Percentiles rank a stretch among this genome's conserved stretches.
These are phyloP conservation scores for Cryptocheilus praepositus DNA, from an alignment of 2,888 invertebrate species.

Conservation along the genomic window DNA sequence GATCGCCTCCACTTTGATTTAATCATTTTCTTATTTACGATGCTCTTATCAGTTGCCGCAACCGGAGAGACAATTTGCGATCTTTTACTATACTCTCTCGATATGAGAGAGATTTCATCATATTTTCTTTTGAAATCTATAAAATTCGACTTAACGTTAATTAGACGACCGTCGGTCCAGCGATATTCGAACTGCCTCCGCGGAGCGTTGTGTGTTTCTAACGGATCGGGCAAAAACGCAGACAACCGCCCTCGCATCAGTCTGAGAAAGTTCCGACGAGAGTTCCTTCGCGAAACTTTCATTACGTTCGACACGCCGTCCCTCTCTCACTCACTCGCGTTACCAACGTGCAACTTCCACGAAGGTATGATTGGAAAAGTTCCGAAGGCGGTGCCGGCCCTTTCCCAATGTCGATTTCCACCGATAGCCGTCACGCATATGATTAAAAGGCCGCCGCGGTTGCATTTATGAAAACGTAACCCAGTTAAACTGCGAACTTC, in stretches of 20 bases:
- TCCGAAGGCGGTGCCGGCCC: constrained; percentile 39
- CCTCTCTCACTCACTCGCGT: constrained; percentile 15
- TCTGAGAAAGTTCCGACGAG: constrained; percentile 46
- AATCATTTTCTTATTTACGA: too few species aligned
- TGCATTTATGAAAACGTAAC: too few species aligned
- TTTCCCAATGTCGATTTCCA: constrained; percentile 46
- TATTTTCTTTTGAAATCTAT: too few species aligned
- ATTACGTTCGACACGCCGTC: constrained; percentile 52
- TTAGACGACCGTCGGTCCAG: too few species aligned
- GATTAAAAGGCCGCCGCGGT: constrained; percentile 29
- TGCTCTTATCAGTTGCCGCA: too few species aligned
- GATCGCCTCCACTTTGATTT: too few species aligned
- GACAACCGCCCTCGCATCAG: constrained; percentile 9
- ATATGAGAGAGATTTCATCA: too few species aligned
- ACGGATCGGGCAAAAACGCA: constrained; percentile 37
- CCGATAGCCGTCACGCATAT: constrained; percentile 41
- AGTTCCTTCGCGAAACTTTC: constrained; percentile 62
- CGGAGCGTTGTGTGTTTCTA: not conserved
- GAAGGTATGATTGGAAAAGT: constrained; percentile 69
- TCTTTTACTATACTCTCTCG: too few species aligned
- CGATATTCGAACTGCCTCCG: too few species aligned
- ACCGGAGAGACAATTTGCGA: too few species aligned
- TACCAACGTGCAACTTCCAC: constrained; percentile 24
- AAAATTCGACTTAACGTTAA: too few species aligned
- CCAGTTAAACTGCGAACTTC: too few species aligned